Conservation (phyloP, 2,888 invertebrate species). For the Euphydryas editha region DNA sequence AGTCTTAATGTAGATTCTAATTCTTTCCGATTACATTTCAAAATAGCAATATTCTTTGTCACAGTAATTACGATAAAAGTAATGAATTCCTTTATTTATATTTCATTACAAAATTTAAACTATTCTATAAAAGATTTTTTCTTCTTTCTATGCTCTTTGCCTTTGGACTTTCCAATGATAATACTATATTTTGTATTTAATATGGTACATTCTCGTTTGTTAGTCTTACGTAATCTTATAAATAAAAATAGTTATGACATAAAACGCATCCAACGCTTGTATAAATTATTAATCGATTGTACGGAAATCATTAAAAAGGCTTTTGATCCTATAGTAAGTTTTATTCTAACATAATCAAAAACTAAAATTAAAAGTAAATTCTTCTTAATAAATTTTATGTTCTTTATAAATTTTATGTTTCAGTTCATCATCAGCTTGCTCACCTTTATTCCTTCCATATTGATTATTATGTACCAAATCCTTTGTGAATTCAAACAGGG, state of each 20-base stretch:
- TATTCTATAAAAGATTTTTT: neutral
- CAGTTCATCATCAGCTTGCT: too few species aligned
- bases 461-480: too few species aligned
- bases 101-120: neutral
- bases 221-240: slow-evolving; percentile 7
- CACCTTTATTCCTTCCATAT: too few species aligned
- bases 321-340: slow-evolving; percentile 20
- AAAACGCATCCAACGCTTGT: neutral
- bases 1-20: slow-evolving; percentile 6
- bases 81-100: neutral
- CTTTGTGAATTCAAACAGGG: too few species aligned
- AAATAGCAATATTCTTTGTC: slow-evolving; percentile 4
- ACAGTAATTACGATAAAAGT: neutral
- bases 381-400: too few species aligned
- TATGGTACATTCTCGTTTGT: neutral
- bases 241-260: neutral
- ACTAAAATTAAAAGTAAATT: neutral
- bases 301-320: slow-evolving; percentile 1
- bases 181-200: slow-evolving; percentile 2
- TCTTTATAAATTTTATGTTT: too few species aligned
- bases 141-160: neutral
- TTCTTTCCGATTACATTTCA: slow-evolving; percentile 3
- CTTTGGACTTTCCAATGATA: neutral
- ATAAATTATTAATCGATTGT: slow-evolving; percentile 19
- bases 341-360: neutral